phyloP scores from a whole-genome alignment of 2,113 vertebrate species.

The Holacanthus passer region DNA sequence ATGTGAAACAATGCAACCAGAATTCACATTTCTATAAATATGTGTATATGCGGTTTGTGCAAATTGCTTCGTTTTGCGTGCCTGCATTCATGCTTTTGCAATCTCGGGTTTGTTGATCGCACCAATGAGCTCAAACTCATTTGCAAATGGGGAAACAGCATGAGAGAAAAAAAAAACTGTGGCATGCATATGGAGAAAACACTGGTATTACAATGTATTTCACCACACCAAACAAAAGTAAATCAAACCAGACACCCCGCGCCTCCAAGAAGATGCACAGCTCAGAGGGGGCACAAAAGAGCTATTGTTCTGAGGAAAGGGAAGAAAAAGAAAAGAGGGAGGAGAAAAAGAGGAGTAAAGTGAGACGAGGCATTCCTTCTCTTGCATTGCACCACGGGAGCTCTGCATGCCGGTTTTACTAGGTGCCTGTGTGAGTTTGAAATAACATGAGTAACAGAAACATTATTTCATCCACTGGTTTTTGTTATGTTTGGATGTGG shows the following conservation, averaged over 20 bases:
- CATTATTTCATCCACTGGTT: slow-evolving; percentile 54
- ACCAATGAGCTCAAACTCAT: slow-evolving; percentile 33
- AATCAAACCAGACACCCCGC: slow-evolving; percentile 60
- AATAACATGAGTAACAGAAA: slow-evolving; percentile 71
- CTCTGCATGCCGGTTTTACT: slow-evolving; percentile 67
- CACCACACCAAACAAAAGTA: slow-evolving; percentile 55
- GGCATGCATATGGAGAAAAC: slow-evolving; percentile 35
- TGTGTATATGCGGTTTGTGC: slow-evolving; percentile 35
- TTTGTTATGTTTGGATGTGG: slow-evolving; percentile 57
- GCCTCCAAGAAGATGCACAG: slow-evolving; percentile 52
- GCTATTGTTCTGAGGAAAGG: slow-evolving; percentile 71
- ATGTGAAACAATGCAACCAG: slow-evolving; percentile 11
- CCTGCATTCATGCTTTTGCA: not conserved
- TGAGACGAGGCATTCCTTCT: slow-evolving; percentile 57
- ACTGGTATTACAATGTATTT: slow-evolving; percentile 30
- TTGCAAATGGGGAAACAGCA: not conserved
- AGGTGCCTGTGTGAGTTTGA: slow-evolving; percentile 65
- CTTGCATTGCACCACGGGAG: slow-evolving; percentile 64
- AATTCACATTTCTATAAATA: slow-evolving; percentile 15
- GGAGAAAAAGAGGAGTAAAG: slow-evolving; percentile 32
- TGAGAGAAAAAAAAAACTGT: slow-evolving; percentile 10
- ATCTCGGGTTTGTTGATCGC: not conserved
- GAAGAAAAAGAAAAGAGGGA: slow-evolving; percentile 31
- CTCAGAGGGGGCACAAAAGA: slow-evolving; percentile 61
- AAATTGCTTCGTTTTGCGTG: slow-evolving; percentile 28